Base-by-base conservation (phyloP, 2,888 invertebrate species). In the Cerastis rubricosa region DNA sequence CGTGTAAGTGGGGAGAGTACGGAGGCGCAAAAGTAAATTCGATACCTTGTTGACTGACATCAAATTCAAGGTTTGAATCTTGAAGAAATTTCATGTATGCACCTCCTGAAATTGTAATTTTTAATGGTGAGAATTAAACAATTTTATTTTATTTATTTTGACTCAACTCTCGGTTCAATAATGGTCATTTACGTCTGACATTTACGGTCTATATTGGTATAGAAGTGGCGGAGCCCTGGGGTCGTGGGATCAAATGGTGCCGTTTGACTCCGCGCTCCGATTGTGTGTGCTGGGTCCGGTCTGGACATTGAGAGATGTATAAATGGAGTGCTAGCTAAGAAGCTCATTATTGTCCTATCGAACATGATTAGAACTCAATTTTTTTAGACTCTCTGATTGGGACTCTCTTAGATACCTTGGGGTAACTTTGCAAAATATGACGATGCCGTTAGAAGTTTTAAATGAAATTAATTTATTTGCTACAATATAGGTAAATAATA, bases 181-280 rank as follows among this genome's bases (percentile, higher is more conserved):
- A 65, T 76, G 83, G 81, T 80, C 79, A 83, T 69, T 85, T 71
- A 85, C 22, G 67, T 64, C 69, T 88, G 87, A 87, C 85, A 88
- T 88, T 88, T 87, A 78, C 68, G 66, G 65, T 9, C 66, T 67
- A 77, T 64, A 75, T 67, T 59, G 74, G 49, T 68, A 45, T 63
- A 78, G 76, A 81, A 78, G 74, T 88, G 81, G 71, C 84, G 69
- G 69, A 59, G 68, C 70, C 40, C 57, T 71, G 70, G 43, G 87
- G 87, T 88, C 87, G 84, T 87, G 87, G 80, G 87, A 88, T 88
- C 87, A 88, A 87, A 85, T 79, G 80, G 78, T 73, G 84, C 74
- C 78, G 85, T 84, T 88, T 87, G 82, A 85, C 83, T 87, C 75
- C 65, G 77, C 72, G 80, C 87, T 74, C 76, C 67, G 69, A 49